Conservation (phyloP, 2,888 invertebrate genomes). For the Netelia virgata region DNA sequence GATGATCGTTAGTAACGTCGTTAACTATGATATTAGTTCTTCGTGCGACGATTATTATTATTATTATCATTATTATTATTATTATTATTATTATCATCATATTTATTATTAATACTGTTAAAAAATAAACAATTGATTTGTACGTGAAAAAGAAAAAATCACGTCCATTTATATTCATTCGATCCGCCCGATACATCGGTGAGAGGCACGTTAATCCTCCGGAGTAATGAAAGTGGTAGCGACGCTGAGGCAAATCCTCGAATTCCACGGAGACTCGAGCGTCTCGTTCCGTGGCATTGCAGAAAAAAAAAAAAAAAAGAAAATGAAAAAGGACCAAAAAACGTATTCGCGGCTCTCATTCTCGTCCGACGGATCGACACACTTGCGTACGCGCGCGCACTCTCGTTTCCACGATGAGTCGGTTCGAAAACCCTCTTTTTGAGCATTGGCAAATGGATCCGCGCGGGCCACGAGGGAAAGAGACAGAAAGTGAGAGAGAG, state of each 20-base stretch:
- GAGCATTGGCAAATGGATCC: conserved; percentile 63
- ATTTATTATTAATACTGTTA: too few relatives aligned
- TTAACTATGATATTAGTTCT: too few relatives aligned
- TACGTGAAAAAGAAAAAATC: not conserved
- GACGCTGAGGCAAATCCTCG: conserved; percentile 34
- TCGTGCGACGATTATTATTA: too few relatives aligned
- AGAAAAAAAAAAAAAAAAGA: conserved; percentile 25
- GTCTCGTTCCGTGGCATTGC: conserved; percentile 18
- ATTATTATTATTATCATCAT: too few relatives aligned
- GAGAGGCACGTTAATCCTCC: conserved; percentile 1
- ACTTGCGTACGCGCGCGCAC: not conserved
- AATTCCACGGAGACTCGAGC: conserved; percentile 29
- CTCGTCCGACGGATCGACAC: conserved; percentile 21
- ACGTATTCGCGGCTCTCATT: too few relatives aligned
- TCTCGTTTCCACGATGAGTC: conserved; percentile 37
- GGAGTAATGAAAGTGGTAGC: conserved; percentile 5
- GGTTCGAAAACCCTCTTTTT: conserved; percentile 50
- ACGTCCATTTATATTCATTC: conserved; percentile 13
- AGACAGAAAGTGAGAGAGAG: too few relatives aligned
- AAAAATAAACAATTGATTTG: too few relatives aligned
- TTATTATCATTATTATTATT: too few relatives aligned
- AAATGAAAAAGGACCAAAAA: too few relatives aligned
- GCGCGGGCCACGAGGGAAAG: conserved; percentile 1
- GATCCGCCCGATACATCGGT: not conserved
- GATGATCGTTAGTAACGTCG: too few relatives aligned